Percentiles rank a stretch among this genome's conserved stretches.
phyloP scores from a whole-genome alignment of 2,888 invertebrate species.

The Coelopa pilipes region DNA sequence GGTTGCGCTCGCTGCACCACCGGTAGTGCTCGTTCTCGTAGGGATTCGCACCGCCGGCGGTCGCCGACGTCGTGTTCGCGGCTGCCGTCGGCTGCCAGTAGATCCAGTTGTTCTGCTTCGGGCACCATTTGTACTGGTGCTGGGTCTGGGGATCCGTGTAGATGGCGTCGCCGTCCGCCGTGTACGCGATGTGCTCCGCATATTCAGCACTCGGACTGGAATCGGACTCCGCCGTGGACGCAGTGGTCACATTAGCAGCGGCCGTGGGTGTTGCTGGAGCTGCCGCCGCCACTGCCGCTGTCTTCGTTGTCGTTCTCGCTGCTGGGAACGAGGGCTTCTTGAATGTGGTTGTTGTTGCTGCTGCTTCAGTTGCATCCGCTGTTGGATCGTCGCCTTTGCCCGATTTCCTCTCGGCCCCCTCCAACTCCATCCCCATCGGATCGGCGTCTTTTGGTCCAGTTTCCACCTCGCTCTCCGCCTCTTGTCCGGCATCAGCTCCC shows the following conservation, averaged over 20 bases:
- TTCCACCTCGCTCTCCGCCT: neutral
- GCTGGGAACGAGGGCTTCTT: too few species aligned
- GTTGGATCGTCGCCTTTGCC: neutral
- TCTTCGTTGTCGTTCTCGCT: neutral
- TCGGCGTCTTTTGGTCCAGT: neutral
- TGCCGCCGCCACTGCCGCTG: neutral
- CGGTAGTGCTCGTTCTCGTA: constrained; percentile 66
- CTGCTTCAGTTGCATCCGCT: neutral
- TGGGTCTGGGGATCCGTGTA: constrained; percentile 80
- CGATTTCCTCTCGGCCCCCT: too few species aligned
- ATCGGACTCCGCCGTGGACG: neutral
- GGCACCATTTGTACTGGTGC: constrained; percentile 75
- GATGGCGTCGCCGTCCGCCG: constrained; percentile 75
- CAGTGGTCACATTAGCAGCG: neutral
- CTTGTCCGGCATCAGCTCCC: neutral
- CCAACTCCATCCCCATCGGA: neutral
- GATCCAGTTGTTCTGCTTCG: constrained; percentile 69
- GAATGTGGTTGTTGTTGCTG: neutral
- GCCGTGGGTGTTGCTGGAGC: neutral
- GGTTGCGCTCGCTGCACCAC: constrained; percentile 64
- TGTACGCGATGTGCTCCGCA: constrained; percentile 74
- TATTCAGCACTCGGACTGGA: constrained; percentile 51
- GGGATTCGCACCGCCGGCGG: constrained; percentile 51
- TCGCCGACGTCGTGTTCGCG: constrained; percentile 9
- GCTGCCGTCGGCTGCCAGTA: constrained; percentile 42